Percentiles rank a stretch among this genome's conserved stretches.
phyloP scores from a whole-genome alignment of 2,797 vertebrate genomes.

The Takifugu ocellatus region DNA sequence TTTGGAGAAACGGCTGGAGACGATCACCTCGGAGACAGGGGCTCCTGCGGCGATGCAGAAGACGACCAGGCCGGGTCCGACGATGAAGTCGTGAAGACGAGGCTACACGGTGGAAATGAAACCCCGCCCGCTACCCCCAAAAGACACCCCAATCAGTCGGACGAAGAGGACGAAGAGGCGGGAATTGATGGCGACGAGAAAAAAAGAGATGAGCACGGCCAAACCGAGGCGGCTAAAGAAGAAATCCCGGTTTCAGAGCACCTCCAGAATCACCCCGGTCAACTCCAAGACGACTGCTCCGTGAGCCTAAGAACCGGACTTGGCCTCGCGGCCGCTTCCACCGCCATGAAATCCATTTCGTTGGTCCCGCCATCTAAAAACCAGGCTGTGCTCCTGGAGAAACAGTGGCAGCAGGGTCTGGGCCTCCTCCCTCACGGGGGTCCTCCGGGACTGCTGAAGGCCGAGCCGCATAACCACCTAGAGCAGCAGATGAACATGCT shows the following conservation, averaged over 20 bases:
- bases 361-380: slow-evolving; percentile 75
- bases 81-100: slow-evolving; percentile 57
- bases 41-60: slow-evolving; percentile 85
- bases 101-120: slow-evolving; percentile 29
- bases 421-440: slow-evolving; percentile 84
- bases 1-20: slow-evolving; percentile 59
- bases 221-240: slow-evolving; percentile 79
- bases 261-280: slow-evolving; percentile 48
- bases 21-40: slow-evolving; percentile 84
- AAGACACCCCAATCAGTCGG: slow-evolving; percentile 69
- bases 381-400: slow-evolving; percentile 81
- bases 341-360: slow-evolving; percentile 76
- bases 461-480: slow-evolving; percentile 83
- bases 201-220: slow-evolving; percentile 82
- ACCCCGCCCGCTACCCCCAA: slow-evolving; percentile 61
- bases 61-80: slow-evolving; percentile 80
- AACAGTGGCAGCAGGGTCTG: slow-evolving; percentile 84
- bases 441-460: slow-evolving; percentile 83
- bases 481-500: slow-evolving; percentile 95
- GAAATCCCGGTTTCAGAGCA: slow-evolving; percentile 62
- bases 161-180: slow-evolving; percentile 76
- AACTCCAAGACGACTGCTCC: slow-evolving; percentile 46
- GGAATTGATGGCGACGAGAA: slow-evolving; percentile 77
- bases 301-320: slow-evolving; percentile 55
- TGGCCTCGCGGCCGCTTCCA: slow-evolving; percentile 37